Evolutionary conservation across 1,140 invertebrate genomes (phyloP).

Genomic region (Ridgeia piscesae): DNA sequence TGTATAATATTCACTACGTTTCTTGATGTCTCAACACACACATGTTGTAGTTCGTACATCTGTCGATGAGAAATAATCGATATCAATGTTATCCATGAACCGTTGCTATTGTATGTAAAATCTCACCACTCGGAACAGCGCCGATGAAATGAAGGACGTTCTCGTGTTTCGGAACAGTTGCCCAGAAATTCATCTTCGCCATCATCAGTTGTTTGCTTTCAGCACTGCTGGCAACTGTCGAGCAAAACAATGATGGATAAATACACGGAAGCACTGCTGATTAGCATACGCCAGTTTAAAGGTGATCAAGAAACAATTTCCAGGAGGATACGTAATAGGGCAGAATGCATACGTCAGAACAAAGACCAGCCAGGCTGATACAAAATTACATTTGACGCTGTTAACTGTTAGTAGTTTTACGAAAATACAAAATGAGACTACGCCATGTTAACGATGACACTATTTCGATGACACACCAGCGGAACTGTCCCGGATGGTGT

Average conservation of each 20-base stretch:
- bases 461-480: too few relatives aligned
- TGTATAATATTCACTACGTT: not conserved
- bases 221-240: conserved; percentile 30
- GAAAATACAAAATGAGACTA: too few relatives aligned
- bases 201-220: conserved; percentile 41
- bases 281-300: too few relatives aligned
- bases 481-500: too few relatives aligned
- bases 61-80: not conserved
- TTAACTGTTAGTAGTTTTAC: too few relatives aligned
- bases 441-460: too few relatives aligned
- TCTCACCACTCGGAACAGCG: conserved; percentile 36
- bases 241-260: not conserved
- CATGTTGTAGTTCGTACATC: not conserved
- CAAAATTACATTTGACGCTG: too few relatives aligned
- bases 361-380: too few relatives aligned
- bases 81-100: not conserved
- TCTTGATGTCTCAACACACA: not conserved
- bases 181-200: conserved; percentile 46
- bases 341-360: too few relatives aligned
- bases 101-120: not conserved
- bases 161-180: conserved; percentile 37
- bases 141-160: conserved; percentile 42
- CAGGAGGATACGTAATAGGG: too few relatives aligned
- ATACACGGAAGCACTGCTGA: not conserved
- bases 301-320: too few relatives aligned